A percentile compares a stretch with the other conserved stretches of the same genome.
Evolutionary conservation across 2,888 invertebrate species (phyloP).

Genomic region (Enchytraeus crypticus): DNA sequence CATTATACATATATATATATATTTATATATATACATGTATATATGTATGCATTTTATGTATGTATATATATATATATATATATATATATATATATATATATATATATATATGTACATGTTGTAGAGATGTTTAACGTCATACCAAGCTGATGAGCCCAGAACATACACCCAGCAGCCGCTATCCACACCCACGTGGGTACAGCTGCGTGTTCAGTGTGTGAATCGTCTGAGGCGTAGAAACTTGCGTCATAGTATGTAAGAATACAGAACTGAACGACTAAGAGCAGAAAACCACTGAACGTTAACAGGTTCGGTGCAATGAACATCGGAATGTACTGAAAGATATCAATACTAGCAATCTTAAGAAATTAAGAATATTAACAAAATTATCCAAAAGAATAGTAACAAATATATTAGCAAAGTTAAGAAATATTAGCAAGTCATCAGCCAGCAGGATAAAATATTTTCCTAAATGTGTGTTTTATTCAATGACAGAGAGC

Average conservation of each 20-base stretch:
- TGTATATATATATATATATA: no score
- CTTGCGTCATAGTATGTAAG: conserved; percentile 82
- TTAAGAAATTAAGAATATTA: neutral
- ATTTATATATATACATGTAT: no score
- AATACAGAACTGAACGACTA: conserved; percentile 75
- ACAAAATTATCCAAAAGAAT: neutral
- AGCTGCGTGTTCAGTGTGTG: conserved; percentile 48
- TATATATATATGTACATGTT: no score
- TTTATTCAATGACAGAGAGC: no score
- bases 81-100: no score
- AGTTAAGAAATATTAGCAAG: neutral
- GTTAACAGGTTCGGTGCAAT: conserved; percentile 94
- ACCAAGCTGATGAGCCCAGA: conserved; percentile 93
- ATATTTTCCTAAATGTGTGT: no score
- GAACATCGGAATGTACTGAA: conserved; percentile 85
- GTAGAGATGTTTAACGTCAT: conserved; percentile 19
- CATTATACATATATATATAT: no score
- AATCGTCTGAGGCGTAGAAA: conserved; percentile 68
- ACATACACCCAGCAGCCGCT: conserved; percentile 77
- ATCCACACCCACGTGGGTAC: conserved; percentile 87
- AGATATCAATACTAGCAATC: neutral
- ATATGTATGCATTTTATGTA: no score
- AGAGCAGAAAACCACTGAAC: conserved; percentile 85
- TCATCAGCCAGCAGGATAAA: neutral
- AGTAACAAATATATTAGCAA: neutral